Conservation (phyloP, 2,888 invertebrate species). For the Idaea dimidiata region DNA sequence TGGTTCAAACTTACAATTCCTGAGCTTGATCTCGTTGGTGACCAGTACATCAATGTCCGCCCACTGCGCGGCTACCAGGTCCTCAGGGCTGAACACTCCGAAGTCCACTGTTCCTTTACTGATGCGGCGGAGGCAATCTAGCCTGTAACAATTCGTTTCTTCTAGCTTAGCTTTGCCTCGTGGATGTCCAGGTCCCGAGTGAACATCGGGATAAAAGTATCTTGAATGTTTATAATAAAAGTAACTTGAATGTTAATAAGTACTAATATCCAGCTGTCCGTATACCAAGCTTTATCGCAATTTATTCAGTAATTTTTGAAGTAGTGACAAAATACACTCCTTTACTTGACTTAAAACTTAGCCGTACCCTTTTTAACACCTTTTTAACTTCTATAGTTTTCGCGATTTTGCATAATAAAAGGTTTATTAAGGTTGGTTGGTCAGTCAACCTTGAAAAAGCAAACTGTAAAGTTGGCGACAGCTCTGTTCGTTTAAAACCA, state of each 20-base stretch:
- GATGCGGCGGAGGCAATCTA: conserved; percentile 90
- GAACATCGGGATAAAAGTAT: not conserved
- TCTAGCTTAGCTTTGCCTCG: not conserved
- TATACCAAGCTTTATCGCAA: too few species aligned
- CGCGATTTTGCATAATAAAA: too few species aligned
- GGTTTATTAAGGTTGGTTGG: too few species aligned
- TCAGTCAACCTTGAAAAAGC: too few species aligned
- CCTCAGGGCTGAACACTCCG: conserved; percentile 91
- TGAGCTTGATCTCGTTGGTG: conserved; percentile 84
- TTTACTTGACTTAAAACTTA: too few species aligned
- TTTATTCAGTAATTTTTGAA: too few species aligned
- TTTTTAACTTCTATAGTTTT: too few species aligned
- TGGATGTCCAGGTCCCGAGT: not conserved
- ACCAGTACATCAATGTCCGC: conserved; percentile 84
- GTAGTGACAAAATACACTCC: not conserved
- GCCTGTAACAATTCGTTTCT: conserved; percentile 65
- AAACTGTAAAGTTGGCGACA: too few species aligned
- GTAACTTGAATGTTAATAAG: too few species aligned
- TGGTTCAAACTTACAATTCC: conserved; percentile 75
- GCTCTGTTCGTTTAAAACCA: too few species aligned
- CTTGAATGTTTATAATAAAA: too few species aligned
- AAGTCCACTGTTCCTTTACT: conserved; percentile 90
- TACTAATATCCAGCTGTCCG: not conserved
- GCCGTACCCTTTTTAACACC: too few species aligned
- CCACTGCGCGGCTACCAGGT: conserved; percentile 88